Base-by-base conservation (phyloP, 2,888 invertebrate genomes). In the Bedellia somnulentella region DNA sequence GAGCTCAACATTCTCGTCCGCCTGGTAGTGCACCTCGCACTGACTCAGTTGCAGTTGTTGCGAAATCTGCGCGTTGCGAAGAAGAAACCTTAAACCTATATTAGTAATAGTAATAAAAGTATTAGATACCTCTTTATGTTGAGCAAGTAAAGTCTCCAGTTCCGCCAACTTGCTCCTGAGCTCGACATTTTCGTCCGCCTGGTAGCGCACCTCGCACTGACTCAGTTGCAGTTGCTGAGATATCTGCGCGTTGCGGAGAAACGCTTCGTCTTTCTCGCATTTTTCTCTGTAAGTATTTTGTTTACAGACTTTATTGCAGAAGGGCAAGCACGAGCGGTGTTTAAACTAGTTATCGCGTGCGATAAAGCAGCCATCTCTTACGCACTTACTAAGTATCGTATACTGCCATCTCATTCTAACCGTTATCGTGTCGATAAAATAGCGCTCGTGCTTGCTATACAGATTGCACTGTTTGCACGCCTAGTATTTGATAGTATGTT, bases 11-110 rank as follows among this genome's bases (percentile, higher is more conserved):
- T 80, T 78, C 52, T 87, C 86, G 0, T 57, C 52, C 51, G 86
- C 83, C 44, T 87, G 85, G 38, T 83, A 80, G 12, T 86, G 78
- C 51, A 85, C 80, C 43, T 88, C 82, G 46, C 88, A 86, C 46
- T 83, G 84, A 2, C 85, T 80, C 47, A 89, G 76, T 55, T 90
- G 89, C 45, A 87, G 80, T 37, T 85, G 85, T 53, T 90, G 90
- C 0, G 89, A 89, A 44, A 90, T 84, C 62, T 89, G 86, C 2
- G 90, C 90, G 54, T 89, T 91, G 27, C 89, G 78, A 31, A 91
- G 52, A n/a, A n/a, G n/a, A n/a, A n/a, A n/a, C n/a, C n/a, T n/a
- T n/a, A n/a, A n/a, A n/a, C n/a, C n/a, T n/a, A n/a, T n/a, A n/a
- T n/a, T n/a, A n/a, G n/a, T n/a, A n/a, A n/a, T n/a, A 11, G 35